phyloP scores from a whole-genome alignment of 1,140 invertebrate genomes.

The Solenopsis fugax region DNA sequence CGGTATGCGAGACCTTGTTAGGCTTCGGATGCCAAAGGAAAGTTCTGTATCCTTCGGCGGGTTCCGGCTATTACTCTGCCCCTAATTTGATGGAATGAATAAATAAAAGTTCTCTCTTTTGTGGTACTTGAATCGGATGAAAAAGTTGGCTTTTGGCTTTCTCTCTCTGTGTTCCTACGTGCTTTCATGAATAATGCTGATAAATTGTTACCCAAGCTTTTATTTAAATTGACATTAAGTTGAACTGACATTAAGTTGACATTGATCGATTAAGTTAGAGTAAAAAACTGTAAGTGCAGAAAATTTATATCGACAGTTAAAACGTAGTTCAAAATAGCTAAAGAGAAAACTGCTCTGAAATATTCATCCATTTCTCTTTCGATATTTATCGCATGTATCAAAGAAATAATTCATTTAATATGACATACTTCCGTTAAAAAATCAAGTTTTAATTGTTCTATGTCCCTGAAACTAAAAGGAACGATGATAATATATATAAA shows the following conservation, averaged over 20 bases:
- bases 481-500: not conserved
- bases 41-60: conserved; percentile 43
- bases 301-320: conserved; percentile 19
- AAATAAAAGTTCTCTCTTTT: conserved; percentile 52
- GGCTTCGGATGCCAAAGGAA: conserved; percentile 50
- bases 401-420: not conserved
- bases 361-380: not conserved
- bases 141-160: conserved; percentile 14
- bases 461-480: not conserved
- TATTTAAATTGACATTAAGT: conserved; percentile 13
- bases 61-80: conserved; percentile 21
- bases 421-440: not conserved
- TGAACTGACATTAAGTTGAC: not conserved
- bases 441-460: not conserved
- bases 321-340: not conserved
- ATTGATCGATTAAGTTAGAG: not conserved
- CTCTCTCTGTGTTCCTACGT: conserved; percentile 16
- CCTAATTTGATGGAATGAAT: conserved; percentile 57
- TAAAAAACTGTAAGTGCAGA: not conserved
- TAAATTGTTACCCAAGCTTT: not conserved
- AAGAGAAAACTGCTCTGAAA: not conserved
- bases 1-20: conserved; percentile 60
- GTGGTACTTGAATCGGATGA: conserved; percentile 42
- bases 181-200: conserved; percentile 34
- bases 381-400: not conserved